These are phyloP conservation scores for Sardinella longiceps DNA, from an alignment of 2,797 vertebrate species.

Conservation along the genomic window DNA sequence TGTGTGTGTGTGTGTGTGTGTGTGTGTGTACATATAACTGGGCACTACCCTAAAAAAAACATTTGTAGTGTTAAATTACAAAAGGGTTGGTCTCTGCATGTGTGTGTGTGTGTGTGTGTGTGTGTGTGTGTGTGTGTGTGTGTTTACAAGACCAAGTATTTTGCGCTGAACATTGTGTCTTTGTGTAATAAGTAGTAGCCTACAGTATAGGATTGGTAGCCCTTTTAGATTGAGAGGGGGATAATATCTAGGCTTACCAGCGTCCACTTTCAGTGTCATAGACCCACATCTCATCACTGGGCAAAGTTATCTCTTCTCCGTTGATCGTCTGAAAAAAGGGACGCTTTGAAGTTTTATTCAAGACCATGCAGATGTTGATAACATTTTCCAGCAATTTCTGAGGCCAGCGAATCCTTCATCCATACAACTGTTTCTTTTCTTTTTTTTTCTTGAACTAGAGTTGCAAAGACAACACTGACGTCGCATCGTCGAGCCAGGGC, in stretches of 20 bases:
- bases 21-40: too few species aligned
- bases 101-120: neutral
- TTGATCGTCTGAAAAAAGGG: constrained; percentile 75
- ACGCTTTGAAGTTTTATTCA: neutral
- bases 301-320: constrained; percentile 85
- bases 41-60: neutral
- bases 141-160: neutral
- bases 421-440: neutral
- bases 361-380: neutral
- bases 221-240: neutral
- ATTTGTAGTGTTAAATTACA: neutral
- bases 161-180: neutral
- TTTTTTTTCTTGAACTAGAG: neutral
- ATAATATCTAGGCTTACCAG: constrained; percentile 75
- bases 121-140: neutral
- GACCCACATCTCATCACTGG: constrained; percentile 91
- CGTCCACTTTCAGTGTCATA: constrained; percentile 87
- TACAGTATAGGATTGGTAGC: neutral
- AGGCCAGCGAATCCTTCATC: neutral
- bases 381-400: neutral
- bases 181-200: neutral
- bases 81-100: neutral
- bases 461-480: neutral
- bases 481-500: neutral
- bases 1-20: too few species aligned